Percentiles rank a stretch among this genome's conserved stretches.
These are phyloP conservation scores for Orchesellides sinensis DNA, from an alignment of 2,888 invertebrate genomes.

Conservation along the genomic window DNA sequence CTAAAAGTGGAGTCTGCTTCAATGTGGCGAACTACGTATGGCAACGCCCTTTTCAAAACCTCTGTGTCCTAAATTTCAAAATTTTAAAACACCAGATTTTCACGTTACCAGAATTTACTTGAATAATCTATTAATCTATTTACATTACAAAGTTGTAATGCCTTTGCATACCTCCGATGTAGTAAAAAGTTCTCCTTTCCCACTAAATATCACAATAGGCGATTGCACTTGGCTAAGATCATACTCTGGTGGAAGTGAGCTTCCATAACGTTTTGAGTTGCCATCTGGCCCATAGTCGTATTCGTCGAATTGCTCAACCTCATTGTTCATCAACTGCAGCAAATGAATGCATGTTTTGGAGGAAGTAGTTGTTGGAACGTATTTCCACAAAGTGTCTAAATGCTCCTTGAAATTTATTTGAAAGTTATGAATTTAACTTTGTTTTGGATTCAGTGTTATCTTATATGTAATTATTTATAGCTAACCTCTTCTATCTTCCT, in stretches of 20 bases:
- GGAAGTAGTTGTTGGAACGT: slow-evolving; percentile 57
- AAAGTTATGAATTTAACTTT: not conserved
- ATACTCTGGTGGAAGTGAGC: slow-evolving; percentile 33
- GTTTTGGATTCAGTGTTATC: not conserved
- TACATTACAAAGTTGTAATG: not conserved
- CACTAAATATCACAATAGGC: slow-evolving; percentile 47
- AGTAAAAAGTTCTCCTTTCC: slow-evolving; percentile 35
- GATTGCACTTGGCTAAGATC: slow-evolving; percentile 23
- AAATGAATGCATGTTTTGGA: slow-evolving; percentile 52
- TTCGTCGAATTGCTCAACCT: slow-evolving; percentile 36
- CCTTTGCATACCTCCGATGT: slow-evolving; percentile 20
- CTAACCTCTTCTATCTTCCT: slow-evolving; percentile 42
- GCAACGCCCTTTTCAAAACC: slow-evolving; percentile 20
- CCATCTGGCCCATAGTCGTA: slow-evolving; percentile 48
- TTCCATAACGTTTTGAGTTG: slow-evolving; percentile 39
- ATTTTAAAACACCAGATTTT: not conserved
- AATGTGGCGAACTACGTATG: slow-evolving; percentile 33
- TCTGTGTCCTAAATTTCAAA: slow-evolving; percentile 39
- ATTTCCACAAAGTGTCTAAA: slow-evolving; percentile 49
- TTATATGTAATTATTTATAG: not conserved
- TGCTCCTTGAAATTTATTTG: slow-evolving; percentile 24
- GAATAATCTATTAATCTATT: not conserved
- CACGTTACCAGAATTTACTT: too few species aligned
- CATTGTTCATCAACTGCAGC: slow-evolving; percentile 47
- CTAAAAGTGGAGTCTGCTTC: slow-evolving; percentile 41